Percentiles rank a stretch among this genome's conserved stretches.
Conservation (phyloP, 2,888 invertebrate species). For the Emmelina monodactyla region DNA sequence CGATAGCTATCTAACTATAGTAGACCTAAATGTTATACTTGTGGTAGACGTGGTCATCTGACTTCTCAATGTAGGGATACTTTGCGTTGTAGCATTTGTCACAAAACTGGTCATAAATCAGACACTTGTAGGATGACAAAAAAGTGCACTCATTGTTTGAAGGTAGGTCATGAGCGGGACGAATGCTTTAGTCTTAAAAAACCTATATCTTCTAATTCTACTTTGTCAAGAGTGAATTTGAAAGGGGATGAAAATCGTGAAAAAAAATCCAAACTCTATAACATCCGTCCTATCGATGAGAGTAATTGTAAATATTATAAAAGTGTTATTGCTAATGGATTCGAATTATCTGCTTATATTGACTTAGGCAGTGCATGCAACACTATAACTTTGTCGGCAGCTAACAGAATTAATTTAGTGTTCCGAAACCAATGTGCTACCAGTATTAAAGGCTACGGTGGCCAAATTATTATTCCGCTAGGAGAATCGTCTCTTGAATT, state of each 20-base stretch:
- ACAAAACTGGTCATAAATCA: conserved; percentile 4
- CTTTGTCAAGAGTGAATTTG: neutral
- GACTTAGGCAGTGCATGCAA: conserved; percentile 3
- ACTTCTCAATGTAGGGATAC: conserved; percentile 1
- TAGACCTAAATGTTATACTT: conserved; percentile 3
- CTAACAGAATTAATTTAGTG: neutral
- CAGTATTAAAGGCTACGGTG: conserved; percentile 8
- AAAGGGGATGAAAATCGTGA: neutral
- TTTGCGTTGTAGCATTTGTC: conserved; percentile 2
- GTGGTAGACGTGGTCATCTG: conserved; percentile 2
- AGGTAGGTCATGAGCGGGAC: conserved; percentile 5
- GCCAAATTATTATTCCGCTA: conserved; percentile 6
- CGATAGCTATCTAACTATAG: no score
- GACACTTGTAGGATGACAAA: conserved; percentile 1
- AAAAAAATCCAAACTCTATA: neutral
- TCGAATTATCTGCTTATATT: neutral
- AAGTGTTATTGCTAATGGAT: neutral
- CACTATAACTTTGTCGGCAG: conserved; percentile 4
- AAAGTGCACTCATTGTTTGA: conserved; percentile 5
- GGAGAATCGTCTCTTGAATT: conserved; percentile 1
- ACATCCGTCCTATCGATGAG: neutral
- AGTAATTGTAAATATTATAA: neutral
- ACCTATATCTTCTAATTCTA: neutral
- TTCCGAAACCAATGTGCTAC: conserved; percentile 1
- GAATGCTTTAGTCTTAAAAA: neutral